Base-by-base conservation (phyloP, 2,113 vertebrate genomes). In the Raja brachyura region DNA sequence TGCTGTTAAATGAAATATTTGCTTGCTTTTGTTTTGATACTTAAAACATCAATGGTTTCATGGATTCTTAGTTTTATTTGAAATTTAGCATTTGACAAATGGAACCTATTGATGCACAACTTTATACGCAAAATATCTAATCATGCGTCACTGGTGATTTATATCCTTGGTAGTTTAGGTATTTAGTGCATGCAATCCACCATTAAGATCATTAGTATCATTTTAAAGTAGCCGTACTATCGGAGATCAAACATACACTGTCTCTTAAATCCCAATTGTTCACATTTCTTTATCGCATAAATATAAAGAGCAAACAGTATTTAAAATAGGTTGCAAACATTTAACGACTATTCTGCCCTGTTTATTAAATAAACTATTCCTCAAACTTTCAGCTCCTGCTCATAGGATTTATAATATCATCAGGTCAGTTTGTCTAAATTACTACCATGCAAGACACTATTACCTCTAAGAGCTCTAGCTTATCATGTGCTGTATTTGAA, bases 341-440 rank as follows among this genome's bases (percentile, higher is more conserved):
- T 90, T 39, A 70, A 18, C 4, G 63, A 90, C 8, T 70, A 39
- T 90, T 90, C 66, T 18, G 22, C 59, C n/a, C 39, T 90, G 61
- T 70, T 8, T 0, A 39, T 70, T 70, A 14, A 7, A 90, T 48
- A 5, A 39, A 25, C 31, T 31, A 90, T 70, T 90, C 88, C 18
- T 39, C 68, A 90, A 90, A 14, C 33, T 18, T 18, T 90, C 31
- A 70, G 33, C 9, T 25, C 68, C 63, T 18, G 61, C 31, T 90
- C 61, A 31, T 70, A 68, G 20, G 61, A 90, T 90, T 90, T 66
- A 85, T 68, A 90, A 70, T 39, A 39, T 66, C 31, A 90, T 73
- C 88, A 22, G 31, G 88, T 11, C 31, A 4, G 31, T 11, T 90
- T 90, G 66, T 70, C 70, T 70, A 59, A 70, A 90, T n/a, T 70